Base-by-base conservation (phyloP, 1,140 invertebrate genomes). In the Drosophila paulistorum region DNA sequence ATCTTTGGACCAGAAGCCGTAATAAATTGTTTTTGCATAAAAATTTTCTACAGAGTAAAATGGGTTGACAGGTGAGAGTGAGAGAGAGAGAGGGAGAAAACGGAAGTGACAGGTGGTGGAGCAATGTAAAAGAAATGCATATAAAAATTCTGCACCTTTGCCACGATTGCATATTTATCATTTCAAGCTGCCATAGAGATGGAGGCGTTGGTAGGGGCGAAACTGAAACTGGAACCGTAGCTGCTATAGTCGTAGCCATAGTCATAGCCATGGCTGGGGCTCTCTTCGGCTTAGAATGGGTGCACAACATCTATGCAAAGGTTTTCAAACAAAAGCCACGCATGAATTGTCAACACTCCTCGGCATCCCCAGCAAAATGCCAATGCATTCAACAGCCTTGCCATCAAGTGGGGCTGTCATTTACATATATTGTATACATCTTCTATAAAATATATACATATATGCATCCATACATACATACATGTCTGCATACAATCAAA, bases 21-120 rank as follows among this genome's bases (percentile, higher is more conserved):
- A 84, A 83, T 83, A 83, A 84, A 83, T 83, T 83, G 81, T 83
- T 83, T 83, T 79, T 83, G 81, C 81, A 83, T 83, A 83, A 79
- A 80, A 83, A 79, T 82, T 65, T 59, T 71, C 45, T 51, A 51
- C 17, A 69, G 57, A 80, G 73, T 68, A 80, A 74, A 80, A 80
- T 73, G 64, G 57, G 61, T 66, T 51, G 72, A 80, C 69, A 69
- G 67, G 42, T 63, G 30, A 39, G 73, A 61, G 63, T 26, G 10
- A 51, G 39, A 20, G 9, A 59, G 30, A 41, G 33, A 62, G 7
- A 6, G 13, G 7, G 48, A 13, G 35, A 33, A 37, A 30, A 33
- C 26, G 35, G 35, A 10, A 9, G 59, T 17, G 37, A 23, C 13
- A 55, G 45, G 45, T 23, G 45, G 30, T 55, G 39, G 20, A 62